Conservation (phyloP, 2,113 vertebrate genomes). For the Podarcis muralis region DNA sequence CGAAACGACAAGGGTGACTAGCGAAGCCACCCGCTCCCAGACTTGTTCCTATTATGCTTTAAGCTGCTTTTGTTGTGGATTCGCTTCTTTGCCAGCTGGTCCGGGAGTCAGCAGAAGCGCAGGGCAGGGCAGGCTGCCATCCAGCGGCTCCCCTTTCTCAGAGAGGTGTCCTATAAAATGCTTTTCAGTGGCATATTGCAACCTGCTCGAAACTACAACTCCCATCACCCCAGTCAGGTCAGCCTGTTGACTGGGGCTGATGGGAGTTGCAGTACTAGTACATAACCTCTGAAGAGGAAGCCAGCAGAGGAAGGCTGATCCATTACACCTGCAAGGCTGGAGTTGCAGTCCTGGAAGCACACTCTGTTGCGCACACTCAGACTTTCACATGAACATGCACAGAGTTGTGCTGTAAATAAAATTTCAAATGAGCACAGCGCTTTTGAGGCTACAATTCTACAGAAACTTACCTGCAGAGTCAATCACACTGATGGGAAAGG, state of each 20-base stretch:
- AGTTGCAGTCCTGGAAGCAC: too few relatives aligned
- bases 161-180: not conserved
- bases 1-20: not conserved
- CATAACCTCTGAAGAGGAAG: not conserved
- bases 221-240: too few relatives aligned
- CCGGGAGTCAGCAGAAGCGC: not conserved
- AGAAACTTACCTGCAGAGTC: not conserved
- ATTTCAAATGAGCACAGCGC: too few relatives aligned
- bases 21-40: not conserved
- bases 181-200: not conserved
- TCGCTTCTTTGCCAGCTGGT: not conserved
- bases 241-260: not conserved
- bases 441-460: too few relatives aligned
- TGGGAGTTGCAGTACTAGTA: not conserved
- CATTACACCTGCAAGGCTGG: too few relatives aligned
- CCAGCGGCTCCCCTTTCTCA: not conserved
- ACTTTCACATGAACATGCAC: too few relatives aligned
- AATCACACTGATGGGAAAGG: not conserved
- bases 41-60: not conserved
- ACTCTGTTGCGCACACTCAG: too few relatives aligned
- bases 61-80: not conserved
- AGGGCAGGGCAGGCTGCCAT: not conserved
- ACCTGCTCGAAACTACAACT: not conserved
- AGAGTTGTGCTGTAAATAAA: too few relatives aligned
- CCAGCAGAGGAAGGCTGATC: too few relatives aligned